A percentile compares a stretch with the other conserved stretches of the same genome.
phyloP scores from a whole-genome alignment of 1,140 invertebrate genomes.

The Littorina saxatilis region DNA sequence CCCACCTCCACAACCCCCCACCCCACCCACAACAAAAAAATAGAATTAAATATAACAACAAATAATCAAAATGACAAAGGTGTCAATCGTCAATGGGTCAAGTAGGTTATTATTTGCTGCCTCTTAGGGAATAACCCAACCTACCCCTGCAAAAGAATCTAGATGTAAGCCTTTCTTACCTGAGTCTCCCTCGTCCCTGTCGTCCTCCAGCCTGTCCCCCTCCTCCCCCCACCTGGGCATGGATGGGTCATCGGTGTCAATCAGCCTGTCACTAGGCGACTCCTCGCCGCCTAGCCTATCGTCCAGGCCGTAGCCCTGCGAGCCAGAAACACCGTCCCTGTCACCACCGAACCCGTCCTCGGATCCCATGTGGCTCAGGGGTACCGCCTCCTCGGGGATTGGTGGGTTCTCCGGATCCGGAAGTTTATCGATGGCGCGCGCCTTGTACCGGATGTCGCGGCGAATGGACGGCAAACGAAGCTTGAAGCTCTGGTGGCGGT shows the following conservation, averaged over 20 bases:
- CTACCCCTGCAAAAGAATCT: no score
- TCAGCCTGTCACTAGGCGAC: neutral
- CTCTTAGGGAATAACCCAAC: no score
- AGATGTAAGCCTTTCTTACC: neutral
- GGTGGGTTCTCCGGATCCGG: slow-evolving; percentile 67
- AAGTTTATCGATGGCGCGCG: slow-evolving; percentile 49
- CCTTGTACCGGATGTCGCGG: slow-evolving; percentile 59
- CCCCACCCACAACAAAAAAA: no score
- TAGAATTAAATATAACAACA: no score
- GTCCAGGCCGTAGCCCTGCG: neutral
- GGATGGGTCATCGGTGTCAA: slow-evolving; percentile 2
- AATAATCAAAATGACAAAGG: no score
- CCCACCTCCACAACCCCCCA: no score
- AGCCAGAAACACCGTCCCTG: neutral
- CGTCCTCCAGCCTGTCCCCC: slow-evolving; percentile 21
- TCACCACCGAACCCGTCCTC: slow-evolving; percentile 6
- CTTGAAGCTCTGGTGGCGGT: slow-evolving; percentile 72
- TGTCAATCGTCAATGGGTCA: no score
- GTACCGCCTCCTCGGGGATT: slow-evolving; percentile 63
- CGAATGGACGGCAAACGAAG: slow-evolving; percentile 72
- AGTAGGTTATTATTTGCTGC: no score
- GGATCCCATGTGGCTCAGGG: slow-evolving; percentile 62
- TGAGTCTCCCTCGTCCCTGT: neutral
- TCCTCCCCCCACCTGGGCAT: slow-evolving; percentile 5
- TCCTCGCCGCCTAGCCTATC: neutral